These are phyloP conservation scores for Melangyna quadrimaculata DNA, from an alignment of 2,888 invertebrate genomes.

Conservation along the genomic window DNA sequence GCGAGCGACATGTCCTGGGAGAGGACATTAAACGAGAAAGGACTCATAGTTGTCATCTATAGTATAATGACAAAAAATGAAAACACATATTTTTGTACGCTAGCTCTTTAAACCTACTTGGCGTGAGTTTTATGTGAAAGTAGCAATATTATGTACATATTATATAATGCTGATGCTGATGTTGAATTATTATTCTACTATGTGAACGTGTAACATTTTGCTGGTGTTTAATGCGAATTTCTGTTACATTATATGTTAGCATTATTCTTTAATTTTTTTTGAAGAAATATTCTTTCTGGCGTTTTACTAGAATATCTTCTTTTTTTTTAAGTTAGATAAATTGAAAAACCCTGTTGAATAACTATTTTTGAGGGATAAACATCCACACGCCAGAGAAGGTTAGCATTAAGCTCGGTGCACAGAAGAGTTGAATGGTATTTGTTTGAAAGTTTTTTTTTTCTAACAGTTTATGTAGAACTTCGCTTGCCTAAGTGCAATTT, in stretches of 20 bases:
- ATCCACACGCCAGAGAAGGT: not conserved
- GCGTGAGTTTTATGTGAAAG: not conserved
- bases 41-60: constrained; percentile 19
- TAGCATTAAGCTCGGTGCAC: not conserved
- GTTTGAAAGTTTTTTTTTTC: constrained; percentile 15
- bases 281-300: not conserved
- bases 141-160: constrained; percentile 11
- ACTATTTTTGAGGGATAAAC: not conserved
- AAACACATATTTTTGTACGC: constrained; percentile 29
- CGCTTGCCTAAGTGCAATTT: constrained; percentile 24
- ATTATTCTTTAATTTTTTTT: not conserved
- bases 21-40: constrained; percentile 25
- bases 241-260: not conserved
- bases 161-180: constrained; percentile 22
- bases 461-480: constrained; percentile 12
- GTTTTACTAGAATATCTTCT: not conserved
- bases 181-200: constrained; percentile 56
- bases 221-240: constrained; percentile 25
- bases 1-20: constrained; percentile 25
- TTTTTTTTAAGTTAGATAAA: constrained; percentile 4
- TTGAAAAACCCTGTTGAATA: constrained; percentile 30
- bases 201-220: constrained; percentile 1
- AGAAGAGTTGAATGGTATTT: constrained; percentile 26
- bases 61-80: constrained; percentile 22
- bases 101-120: constrained; percentile 39